These are phyloP conservation scores for Leptopilina syphax DNA, from an alignment of 2,888 invertebrate genomes.

Conservation along the genomic window DNA sequence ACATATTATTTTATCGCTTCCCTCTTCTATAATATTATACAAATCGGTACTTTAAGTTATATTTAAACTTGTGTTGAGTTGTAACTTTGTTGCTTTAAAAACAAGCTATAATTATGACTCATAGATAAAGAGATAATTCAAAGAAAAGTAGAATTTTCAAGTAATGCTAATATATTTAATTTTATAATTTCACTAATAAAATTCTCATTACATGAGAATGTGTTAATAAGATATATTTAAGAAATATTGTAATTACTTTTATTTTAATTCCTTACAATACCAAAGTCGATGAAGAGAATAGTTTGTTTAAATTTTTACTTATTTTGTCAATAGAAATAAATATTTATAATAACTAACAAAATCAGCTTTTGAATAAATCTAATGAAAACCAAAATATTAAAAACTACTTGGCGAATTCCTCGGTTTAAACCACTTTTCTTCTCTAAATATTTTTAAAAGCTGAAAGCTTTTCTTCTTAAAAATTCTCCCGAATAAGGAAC, in stretches of 20 bases:
- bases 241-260: too few relatives aligned
- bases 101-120: not conserved
- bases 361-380: not conserved
- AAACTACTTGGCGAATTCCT: not conserved
- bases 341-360: too few relatives aligned
- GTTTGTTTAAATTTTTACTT: too few relatives aligned
- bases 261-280: too few relatives aligned
- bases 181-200: too few relatives aligned
- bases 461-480: slow-evolving; percentile 8
- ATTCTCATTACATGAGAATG: too few relatives aligned
- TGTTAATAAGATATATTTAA: too few relatives aligned
- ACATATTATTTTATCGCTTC: slow-evolving; percentile 1
- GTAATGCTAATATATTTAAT: not conserved
- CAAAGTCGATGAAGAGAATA: too few relatives aligned
- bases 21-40: not conserved
- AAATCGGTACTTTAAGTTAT: slow-evolving; percentile 3
- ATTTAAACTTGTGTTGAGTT: not conserved
- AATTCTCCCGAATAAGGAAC: not conserved
- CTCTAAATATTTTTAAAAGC: slow-evolving; percentile 3
- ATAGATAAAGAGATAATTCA: not conserved
- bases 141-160: not conserved
- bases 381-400: too few relatives aligned
- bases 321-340: not conserved
- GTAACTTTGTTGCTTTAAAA: slow-evolving; percentile 8
- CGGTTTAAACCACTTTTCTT: slow-evolving; percentile 8